Base-by-base conservation (phyloP, 1,140 invertebrate genomes). In the Brachionus calyciflorus region DNA sequence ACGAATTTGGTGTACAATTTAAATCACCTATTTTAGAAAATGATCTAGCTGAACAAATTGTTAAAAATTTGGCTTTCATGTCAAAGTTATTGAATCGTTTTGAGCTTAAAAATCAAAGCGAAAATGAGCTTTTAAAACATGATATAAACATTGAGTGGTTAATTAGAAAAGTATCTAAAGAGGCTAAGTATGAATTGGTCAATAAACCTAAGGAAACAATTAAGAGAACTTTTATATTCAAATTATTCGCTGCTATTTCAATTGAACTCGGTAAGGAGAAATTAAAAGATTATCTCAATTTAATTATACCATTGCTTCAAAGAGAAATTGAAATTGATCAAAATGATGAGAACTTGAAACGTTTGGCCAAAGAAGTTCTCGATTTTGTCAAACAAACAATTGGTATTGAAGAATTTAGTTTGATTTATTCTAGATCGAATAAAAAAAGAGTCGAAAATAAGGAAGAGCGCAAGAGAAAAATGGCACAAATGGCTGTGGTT, bases 1-100 rank as follows among this genome's bases (percentile, higher is more conserved):
- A 91, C n/a, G 90, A 91, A 85, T 86, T 92, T 68, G 88, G 89
- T 69, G 89, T 88, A 10, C 91, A 92, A 80, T 87, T 92, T 26
- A 88, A 89, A 53, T 89, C 91, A 21, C 78, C 80, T 44, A 53
- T 80, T 17, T 77, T 85, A 28, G 81, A 82, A 68, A 78, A 82
- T 12, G 80, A 80, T 12, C 65, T 84, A 17, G 82, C 81, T 17
- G 81, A 81, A 51, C 83, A 86, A 83, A 80, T 86, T 17, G 86
- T 90, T 2, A 91, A 91, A 81, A 90, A 91, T 82, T 83, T 92
- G 49, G 85, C 91, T 9, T 90, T 88, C 79, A 83, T 91, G 19
- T 88, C 88, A 0, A 88, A 88, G 81, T 86, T 91, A 51, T 81
- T 90, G 1, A 85, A 87, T 77, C 84, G 84, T 28, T 65, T 89